Conservation (phyloP, 2,888 invertebrate genomes). For the Sesia bembeciformis region DNA sequence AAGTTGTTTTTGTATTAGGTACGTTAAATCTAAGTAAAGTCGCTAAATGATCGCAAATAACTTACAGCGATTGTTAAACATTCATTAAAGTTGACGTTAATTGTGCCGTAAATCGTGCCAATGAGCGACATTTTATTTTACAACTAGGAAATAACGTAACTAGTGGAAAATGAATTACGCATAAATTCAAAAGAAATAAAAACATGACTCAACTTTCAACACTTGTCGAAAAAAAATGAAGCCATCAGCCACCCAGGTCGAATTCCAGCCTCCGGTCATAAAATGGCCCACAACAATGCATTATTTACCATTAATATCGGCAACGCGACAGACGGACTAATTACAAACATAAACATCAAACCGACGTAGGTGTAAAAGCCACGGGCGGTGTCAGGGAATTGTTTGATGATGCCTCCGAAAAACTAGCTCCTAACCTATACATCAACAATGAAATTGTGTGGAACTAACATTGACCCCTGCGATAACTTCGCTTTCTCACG, state of each 20-base stretch:
- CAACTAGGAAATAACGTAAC: background rate
- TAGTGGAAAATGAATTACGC: no score
- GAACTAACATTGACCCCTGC: conserved; percentile 57
- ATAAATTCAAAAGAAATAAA: no score
- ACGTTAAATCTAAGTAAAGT: background rate
- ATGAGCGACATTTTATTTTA: background rate
- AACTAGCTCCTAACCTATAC: conserved; percentile 39
- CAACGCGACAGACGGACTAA: conserved; percentile 64
- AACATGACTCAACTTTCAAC: no score
- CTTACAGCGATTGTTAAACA: background rate
- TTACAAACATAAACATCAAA: conserved; percentile 58
- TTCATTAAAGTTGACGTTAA: background rate
- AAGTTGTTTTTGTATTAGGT: no score
- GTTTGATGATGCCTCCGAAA: conserved; percentile 47
- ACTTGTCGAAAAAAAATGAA: no score
- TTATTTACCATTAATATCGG: conserved; percentile 72
- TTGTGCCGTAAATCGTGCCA: background rate
- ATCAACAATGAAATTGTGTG: conserved; percentile 50
- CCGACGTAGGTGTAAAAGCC: conserved; percentile 65
- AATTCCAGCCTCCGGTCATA: conserved; percentile 53
- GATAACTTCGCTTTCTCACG: conserved; percentile 59
- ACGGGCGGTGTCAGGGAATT: conserved; percentile 36
- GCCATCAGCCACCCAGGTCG: conserved; percentile 54
- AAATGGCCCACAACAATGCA: conserved; percentile 68
- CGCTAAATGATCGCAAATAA: background rate